Conservation (phyloP, 2,113 vertebrate genomes). For the Oophaga pumilio region DNA sequence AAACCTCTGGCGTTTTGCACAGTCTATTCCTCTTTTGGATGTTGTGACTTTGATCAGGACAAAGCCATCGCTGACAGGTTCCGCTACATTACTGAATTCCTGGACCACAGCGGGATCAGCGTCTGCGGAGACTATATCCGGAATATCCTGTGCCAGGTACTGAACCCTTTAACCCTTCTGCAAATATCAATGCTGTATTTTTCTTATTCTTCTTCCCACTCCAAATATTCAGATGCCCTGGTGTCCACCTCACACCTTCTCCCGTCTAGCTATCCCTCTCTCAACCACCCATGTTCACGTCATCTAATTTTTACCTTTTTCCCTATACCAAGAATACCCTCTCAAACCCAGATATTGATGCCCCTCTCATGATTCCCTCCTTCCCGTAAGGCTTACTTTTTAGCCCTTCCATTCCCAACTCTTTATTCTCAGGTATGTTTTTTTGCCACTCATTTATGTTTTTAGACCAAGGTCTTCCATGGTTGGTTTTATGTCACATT, state of each 20-base stretch:
- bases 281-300: background rate
- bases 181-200: background rate
- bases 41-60: slow-evolving; percentile 74
- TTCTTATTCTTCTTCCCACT: background rate
- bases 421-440: background rate
- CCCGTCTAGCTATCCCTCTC: background rate
- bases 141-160: slow-evolving; percentile 80
- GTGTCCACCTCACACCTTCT: background rate
- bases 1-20: slow-evolving; percentile 76
- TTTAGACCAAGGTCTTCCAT: background rate
- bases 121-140: slow-evolving; percentile 74
- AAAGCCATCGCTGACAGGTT: slow-evolving; percentile 67
- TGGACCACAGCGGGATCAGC: slow-evolving; percentile 73
- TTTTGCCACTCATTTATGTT: background rate
- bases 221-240: background rate
- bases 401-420: too few species aligned
- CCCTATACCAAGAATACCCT: background rate
- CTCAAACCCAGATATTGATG: background rate
- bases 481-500: background rate
- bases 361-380: background rate
- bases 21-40: slow-evolving; percentile 77
- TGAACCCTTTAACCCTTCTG: background rate
- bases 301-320: background rate
- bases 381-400: background rate
- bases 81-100: slow-evolving; percentile 72